Base-by-base conservation (phyloP, 2,888 invertebrate genomes). In the Lypha dubia region DNA sequence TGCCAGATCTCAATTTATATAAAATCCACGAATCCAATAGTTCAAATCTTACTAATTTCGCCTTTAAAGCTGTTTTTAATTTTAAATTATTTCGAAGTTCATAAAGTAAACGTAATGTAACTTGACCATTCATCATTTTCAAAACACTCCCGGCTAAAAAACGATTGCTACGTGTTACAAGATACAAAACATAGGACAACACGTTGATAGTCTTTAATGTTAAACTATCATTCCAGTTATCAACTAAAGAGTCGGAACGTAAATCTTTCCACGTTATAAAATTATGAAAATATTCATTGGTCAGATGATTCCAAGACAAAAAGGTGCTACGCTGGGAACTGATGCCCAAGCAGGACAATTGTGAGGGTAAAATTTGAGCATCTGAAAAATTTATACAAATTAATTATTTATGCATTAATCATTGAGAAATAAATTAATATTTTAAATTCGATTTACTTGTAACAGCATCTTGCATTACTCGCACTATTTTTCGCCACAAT, bases 1-100 rank as follows among this genome's bases (percentile, higher is more conserved):
- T 88, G 8, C 92, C 92, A 9, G 90, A 90, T 15, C 90, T 90
- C 70, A 98, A 93, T 93, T 96, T 97, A 93, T 97, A 96, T 73
- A 98, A 90, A 65, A 99, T 93, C 98, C 98, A 99, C 0, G 98
- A 97, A 90, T 99, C 99, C 73, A 99, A 93, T 1, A 98, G 96
- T 7, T 98, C 97, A 92, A 97, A 96, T 91, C 96, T 94, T 0
- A 96, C 96, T 86, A 95, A 94, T 49, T 95, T 94, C 65, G 93
- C 92, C 84, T 92, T 91, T 6, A 95, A 92, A 0, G 96, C 96
- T 86, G 94, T 92, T 89, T 94, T 94, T 83, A 98, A 93, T 62
- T 94, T 94, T 13, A 94, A 93, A 82, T 96, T 94, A 88, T 97
- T 95, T 87, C 96, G 93, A 44, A 98, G 91, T 28, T 95, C 95